Percentiles rank a stretch among this genome's conserved stretches.
Evolutionary conservation across 2,888 invertebrate genomes (phyloP).

Genomic region (Pollenia angustigena): DNA sequence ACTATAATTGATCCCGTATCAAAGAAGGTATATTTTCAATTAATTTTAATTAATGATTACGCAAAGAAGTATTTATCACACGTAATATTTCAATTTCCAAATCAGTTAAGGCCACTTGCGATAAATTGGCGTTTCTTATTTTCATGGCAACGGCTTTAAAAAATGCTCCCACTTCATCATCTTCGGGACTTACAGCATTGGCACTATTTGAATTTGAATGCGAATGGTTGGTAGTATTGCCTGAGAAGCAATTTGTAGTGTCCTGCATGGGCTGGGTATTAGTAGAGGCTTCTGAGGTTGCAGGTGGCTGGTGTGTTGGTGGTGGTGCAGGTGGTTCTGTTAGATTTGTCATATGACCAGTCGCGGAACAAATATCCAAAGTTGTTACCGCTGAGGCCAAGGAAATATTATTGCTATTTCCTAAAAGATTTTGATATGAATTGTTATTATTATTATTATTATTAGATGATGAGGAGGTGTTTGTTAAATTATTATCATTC

Average conservation of each 20-base stretch:
- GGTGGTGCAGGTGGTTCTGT: not conserved
- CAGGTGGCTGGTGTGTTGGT: conserved; percentile 14
- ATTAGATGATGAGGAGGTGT: not conserved
- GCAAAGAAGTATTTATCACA: conserved; percentile 81
- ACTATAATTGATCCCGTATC: conserved; percentile 62
- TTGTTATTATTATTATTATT: conserved; percentile 30
- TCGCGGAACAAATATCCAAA: conserved; percentile 48
- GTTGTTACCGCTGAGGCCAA: conserved; percentile 44
- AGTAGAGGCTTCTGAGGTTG: conserved; percentile 65
- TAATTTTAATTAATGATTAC: conserved; percentile 76
- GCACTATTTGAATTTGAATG: conserved; percentile 2
- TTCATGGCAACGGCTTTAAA: conserved; percentile 83
- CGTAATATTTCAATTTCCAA: conserved; percentile 82
- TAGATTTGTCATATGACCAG: conserved; percentile 3
- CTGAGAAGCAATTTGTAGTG: conserved; percentile 10
- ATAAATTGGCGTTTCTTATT: conserved; percentile 81
- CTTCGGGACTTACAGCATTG: conserved; percentile 74
- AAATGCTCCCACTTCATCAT: conserved; percentile 82
- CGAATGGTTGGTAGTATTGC: not conserved
- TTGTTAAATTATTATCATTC: conserved; percentile 42
- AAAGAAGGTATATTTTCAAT: conserved; percentile 19
- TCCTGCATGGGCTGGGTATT: conserved; percentile 58
- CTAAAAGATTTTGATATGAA: conserved; percentile 42
- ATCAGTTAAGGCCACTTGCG: conserved; percentile 81
- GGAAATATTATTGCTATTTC: conserved; percentile 40